Percentiles rank a stretch among this genome's conserved stretches.
These are phyloP conservation scores for Cydia amplana DNA, from an alignment of 1,140 invertebrate species.

Conservation along the genomic window DNA sequence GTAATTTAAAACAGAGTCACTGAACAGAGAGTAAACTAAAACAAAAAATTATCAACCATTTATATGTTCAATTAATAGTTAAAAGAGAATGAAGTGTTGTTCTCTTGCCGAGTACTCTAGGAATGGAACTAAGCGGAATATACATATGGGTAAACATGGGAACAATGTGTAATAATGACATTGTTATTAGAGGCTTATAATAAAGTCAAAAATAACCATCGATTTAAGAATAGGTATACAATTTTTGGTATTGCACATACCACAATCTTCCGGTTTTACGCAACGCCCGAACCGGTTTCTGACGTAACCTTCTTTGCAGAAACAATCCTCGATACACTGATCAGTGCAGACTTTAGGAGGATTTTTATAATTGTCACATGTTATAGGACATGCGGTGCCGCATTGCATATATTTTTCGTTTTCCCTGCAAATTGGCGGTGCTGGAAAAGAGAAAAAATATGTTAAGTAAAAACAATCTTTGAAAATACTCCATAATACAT, in stretches of 20 bases:
- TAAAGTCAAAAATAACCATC: no score
- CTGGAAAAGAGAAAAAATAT: constrained; percentile 11
- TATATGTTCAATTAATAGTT: no score
- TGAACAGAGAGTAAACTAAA: no score
- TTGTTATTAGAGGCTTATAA: no score
- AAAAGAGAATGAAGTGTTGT: no score
- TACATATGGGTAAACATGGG: no score
- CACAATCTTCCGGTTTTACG: constrained; percentile 35
- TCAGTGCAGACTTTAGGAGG: constrained; percentile 18
- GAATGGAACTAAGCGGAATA: no score
- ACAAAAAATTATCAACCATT: no score
- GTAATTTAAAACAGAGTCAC: no score
- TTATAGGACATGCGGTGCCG: constrained; percentile 33
- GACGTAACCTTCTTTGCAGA: constrained; percentile 38
- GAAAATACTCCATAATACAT: no score
- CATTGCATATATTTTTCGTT: constrained; percentile 34
- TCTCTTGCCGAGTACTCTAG: no score
- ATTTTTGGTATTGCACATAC: constrained; percentile 15
- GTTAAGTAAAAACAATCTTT: neutral
- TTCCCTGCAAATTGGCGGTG: constrained; percentile 20
- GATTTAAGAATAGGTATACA: neutral
- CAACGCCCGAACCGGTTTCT: constrained; percentile 35
- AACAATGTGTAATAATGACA: no score
- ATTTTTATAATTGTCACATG: constrained; percentile 36
- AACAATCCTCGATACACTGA: constrained; percentile 34